Evolutionary conservation across 2,797 vertebrate genomes (phyloP), one percentile per base, ranked within the genome.

Genomic region (Holocentrus rufus): DNA sequence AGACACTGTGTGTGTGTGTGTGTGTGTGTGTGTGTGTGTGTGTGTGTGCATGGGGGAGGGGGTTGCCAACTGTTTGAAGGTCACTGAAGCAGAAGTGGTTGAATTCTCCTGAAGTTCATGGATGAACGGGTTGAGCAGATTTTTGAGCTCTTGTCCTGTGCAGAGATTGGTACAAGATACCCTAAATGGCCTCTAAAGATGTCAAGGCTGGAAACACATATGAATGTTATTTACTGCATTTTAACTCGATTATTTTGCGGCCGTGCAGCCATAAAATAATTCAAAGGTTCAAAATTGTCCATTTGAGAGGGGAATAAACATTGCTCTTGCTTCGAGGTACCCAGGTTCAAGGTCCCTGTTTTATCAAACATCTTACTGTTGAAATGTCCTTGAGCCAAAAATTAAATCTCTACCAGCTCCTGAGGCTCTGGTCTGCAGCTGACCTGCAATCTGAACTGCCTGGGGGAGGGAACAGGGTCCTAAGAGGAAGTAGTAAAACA

Each of bases 61-160:
- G 61, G 1, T 31, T 7, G 13, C 27, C 52, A 54, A 59, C 44
- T 34, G 57, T 77, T 39, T 39, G 60, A 83, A 77, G 85, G 76
- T 85, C 88, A 83, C 74, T 81, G 25, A 44, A 72, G 78, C 72
- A 77, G 72, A 77, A 66, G 67, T 50, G 34, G 46, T 56, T 64
- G 65, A 83, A 77, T 83, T 47, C 53, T 64, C 17, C 67, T 79
- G 56, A 66, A 68, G 50, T 54, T 77, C 22, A 36, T 57, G 56
- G 59, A 69, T 52, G 47, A 71, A 42, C 17, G 68, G 39, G 36
- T 14, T 57, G 23, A 65, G 54, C 9, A 46, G 17, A 31, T 52
- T 77, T 74, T 27, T 58, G 44, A 27, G 30, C 39, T 42, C 10
- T 42, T 34, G 34, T 34, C 3, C 36, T 39, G 36, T 10, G 36